These are phyloP conservation scores for Mormyrus hasselquistii DNA, from an alignment of 2,797 vertebrate genomes.

Conservation along the genomic window DNA sequence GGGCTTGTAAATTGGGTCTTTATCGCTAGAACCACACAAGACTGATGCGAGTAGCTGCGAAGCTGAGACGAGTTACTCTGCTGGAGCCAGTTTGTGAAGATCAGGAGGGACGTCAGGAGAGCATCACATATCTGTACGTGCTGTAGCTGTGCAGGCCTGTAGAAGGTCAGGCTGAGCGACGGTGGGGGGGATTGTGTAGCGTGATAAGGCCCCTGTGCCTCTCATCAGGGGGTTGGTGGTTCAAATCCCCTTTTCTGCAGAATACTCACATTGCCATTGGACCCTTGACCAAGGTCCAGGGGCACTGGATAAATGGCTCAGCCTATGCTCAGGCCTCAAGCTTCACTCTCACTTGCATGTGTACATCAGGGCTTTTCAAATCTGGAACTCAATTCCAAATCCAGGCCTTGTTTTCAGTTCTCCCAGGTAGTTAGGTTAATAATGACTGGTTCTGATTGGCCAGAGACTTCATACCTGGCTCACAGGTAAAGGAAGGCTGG, in stretches of 20 bases:
- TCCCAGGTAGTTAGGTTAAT: too few species aligned
- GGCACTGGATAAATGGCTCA: neutral
- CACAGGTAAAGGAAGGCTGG: too few species aligned
- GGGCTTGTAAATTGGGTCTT: neutral
- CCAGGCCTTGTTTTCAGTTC: too few species aligned
- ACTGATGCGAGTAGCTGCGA: neutral
- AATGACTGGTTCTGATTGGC: too few species aligned
- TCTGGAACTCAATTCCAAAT: too few species aligned
- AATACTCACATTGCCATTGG: neutral
- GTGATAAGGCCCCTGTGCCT: neutral
- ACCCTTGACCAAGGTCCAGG: neutral
- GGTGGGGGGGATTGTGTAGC: neutral
- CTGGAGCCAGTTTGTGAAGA: neutral
- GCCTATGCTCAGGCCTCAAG: neutral
- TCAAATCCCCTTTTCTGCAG: neutral
- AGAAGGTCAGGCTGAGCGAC: neutral
- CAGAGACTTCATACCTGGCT: too few species aligned
- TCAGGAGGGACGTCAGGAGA: neutral
- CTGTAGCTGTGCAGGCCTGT: neutral
- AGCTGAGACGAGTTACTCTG: neutral
- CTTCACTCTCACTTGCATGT: neutral
- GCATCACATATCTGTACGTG: neutral
- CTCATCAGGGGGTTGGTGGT: neutral
- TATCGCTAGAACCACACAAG: neutral
- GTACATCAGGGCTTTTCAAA: neutral